Base-by-base conservation (phyloP, 2,797 vertebrate species). In the Anguilla anguilla region DNA sequence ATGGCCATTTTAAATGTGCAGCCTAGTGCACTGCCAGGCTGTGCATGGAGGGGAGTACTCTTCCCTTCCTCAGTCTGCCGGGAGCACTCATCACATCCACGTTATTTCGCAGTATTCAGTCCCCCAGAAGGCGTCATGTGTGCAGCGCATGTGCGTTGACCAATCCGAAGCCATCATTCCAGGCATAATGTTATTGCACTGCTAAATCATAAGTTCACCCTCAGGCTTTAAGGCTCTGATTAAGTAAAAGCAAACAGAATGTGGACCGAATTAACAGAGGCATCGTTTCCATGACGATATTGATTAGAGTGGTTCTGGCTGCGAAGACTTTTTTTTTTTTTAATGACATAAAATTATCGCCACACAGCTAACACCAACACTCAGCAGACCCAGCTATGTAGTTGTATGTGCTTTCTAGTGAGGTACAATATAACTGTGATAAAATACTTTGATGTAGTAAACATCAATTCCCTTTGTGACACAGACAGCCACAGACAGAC, bases 241-340 rank as follows among this genome's bases (percentile, higher is more conserved):
- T 28, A 28, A 72, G n/a, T 72, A 2, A 72, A 11, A 9, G 35
- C 22, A 10, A 43, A 4, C 35, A 17, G 31, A 13, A 17, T 39
- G 35, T 19, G 35, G 28, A 57, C n/a, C 11, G 6, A 2, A 46
- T 61, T 46, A 31, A 28, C 39, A 84, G 69, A 91, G 83, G 81
- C 85, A 43, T 88, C 72, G 93, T 94, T 94, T 91, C 92, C 91
- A 94, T 93, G 94, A 94, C 91, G 93, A 95, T 92, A 90, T 85
- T 87, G 88, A 90, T 85, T 85, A 59, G 86, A 39, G 87, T 81
- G 83, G 39, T 82, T 61, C 46, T 86, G 22, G 35, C 35, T 43
- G 22, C 53, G 51, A 57, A 64, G 46, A 77, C 22, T 31, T 22
- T 11, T 57, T 86, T 81, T 64, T 43, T 49, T 82, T 22, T 35